Percentiles rank a stretch among this genome's conserved stretches.
These are phyloP conservation scores for human (Homo sapiens) DNA, from an alignment of 2,113 vertebrate species.

Conservation along the genomic window GRCh38 chr4:35935501-35936000, in stretches of 20 bases:
- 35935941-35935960: neutral
- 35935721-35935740: neutral
- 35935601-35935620: neutral
- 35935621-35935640: neutral
- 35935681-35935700: accelerated
- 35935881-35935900: neutral
- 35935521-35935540: neutral
- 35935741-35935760: neutral
- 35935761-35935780: neutral
- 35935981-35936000: neutral
- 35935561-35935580: neutral
- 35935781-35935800: neutral
- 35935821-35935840: neutral
- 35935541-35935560: neutral
- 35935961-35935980: neutral
- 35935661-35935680: neutral
- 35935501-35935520: neutral
- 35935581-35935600: neutral
- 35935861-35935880: neutral
- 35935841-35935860: neutral
- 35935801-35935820: neutral
- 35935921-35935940: neutral
- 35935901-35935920: neutral
- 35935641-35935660: neutral
- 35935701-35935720: neutral